These are phyloP conservation scores for Pionites leucogaster DNA, from an alignment of 2,113 vertebrate species.

Conservation along the genomic window DNA sequence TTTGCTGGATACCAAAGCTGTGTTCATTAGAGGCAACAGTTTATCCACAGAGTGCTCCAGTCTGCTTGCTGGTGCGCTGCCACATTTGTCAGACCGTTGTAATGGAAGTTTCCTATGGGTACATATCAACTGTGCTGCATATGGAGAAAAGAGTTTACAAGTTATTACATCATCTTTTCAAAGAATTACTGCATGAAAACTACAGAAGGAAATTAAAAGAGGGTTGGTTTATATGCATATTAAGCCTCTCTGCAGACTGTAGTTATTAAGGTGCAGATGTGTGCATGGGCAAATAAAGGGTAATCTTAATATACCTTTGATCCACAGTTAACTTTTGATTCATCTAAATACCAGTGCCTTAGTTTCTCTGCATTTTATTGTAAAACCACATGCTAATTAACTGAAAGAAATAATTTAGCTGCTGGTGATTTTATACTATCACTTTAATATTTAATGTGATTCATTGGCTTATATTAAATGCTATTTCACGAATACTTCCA, in stretches of 20 bases:
- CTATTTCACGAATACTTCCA: background rate
- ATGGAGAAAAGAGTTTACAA: background rate
- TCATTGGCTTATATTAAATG: background rate
- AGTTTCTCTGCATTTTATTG: background rate
- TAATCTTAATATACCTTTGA: background rate
- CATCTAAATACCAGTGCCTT: background rate
- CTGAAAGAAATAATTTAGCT: conserved; percentile 11
- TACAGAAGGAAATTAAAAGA: background rate
- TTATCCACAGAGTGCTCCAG: fast-evolving
- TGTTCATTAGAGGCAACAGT: fast-evolving
- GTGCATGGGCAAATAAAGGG: background rate
- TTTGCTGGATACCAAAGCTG: background rate
- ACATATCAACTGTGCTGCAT: background rate
- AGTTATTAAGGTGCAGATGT: background rate
- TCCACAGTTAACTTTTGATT: background rate
- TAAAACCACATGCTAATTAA: background rate
- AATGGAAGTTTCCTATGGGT: background rate
- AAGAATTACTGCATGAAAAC: background rate
- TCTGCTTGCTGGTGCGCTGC: background rate
- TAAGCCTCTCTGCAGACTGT: background rate
- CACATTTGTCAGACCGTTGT: background rate
- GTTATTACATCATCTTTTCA: background rate
- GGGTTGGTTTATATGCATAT: background rate
- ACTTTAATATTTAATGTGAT: background rate
- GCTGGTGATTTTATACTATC: background rate